Percentiles rank a stretch among this genome's conserved stretches.
These are phyloP conservation scores for Nothobranchius furzeri DNA, from an alignment of 2,113 vertebrate species.

Conservation along the genomic window DNA sequence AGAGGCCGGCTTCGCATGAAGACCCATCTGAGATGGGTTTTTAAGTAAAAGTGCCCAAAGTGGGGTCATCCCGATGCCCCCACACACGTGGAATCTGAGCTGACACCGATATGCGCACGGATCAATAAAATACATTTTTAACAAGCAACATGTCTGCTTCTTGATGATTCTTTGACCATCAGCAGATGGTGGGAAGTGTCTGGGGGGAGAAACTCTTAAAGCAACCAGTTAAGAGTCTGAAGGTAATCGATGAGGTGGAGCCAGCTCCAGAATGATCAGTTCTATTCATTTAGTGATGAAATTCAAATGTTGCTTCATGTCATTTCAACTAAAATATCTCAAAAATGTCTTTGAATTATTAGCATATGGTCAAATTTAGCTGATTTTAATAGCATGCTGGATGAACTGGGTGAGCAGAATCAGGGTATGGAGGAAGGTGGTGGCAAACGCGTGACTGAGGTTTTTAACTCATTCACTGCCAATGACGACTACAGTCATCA, in stretches of 20 bases:
- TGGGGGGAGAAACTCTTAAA: conserved; percentile 10
- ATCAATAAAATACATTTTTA: conserved; percentile 53
- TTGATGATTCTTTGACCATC: conserved; percentile 12
- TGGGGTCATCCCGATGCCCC: neutral
- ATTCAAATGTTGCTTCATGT: neutral
- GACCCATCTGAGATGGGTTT: conserved; percentile 35
- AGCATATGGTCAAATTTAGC: too few species aligned
- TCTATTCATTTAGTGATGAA: neutral
- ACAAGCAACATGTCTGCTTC: conserved; percentile 16
- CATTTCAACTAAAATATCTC: too few species aligned
- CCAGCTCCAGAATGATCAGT: neutral
- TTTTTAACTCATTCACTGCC: too few species aligned
- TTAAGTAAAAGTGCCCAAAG: conserved; percentile 8
- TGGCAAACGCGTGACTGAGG: too few species aligned
- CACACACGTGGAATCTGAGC: conserved; percentile 26
- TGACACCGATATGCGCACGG: conserved; percentile 40
- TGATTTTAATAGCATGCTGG: too few species aligned
- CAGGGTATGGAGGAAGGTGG: too few species aligned
- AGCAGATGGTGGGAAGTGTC: conserved; percentile 13
- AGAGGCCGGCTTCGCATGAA: conserved; percentile 43
- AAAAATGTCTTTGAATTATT: too few species aligned
- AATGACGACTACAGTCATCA: too few species aligned
- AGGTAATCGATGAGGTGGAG: neutral
- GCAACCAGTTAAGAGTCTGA: neutral
- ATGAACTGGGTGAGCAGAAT: too few species aligned